Evolutionary conservation across 92 coral and sea anemone species (phyloP), one percentile per base, ranked within the genome.

Genomic region (Parazoanthus darwini): DNA sequence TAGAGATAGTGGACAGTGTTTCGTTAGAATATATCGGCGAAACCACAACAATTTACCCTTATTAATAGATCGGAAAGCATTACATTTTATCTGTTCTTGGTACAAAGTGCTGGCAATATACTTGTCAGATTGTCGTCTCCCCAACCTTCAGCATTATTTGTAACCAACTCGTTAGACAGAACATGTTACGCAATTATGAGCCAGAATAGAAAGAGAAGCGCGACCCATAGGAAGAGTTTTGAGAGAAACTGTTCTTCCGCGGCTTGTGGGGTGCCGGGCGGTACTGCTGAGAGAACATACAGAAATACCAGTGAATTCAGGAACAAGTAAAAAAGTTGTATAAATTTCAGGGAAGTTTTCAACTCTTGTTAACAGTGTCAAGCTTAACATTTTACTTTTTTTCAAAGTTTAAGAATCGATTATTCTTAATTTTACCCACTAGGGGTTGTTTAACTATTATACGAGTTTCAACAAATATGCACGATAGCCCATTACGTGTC

Each of bases 191-290:
- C 99, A 79, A 97, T 97, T 14, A 97, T 86, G 33, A 97, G 98
- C 99, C 99, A 97, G 87, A 97, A 97, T 85, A 97, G 91, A 82
- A 97, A 95, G 56, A 93, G 83, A 65, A 97, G 90, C 25, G 99
- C 99, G 75, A 97, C 99, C 98, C 98, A 94, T 33, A 97, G 92
- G 68, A 97, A 97, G 35, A 97, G 92, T 86, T 95, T 97, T 20
- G 99, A 97, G 13, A 97, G 94, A 81, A 93, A 92, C 89, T 93
- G 98, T 86, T 97, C 99, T 73, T 97, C 97, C 16, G 91, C 96
- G 67, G 94, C 98, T 88, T 94, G 97, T 4, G 98, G 99, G 33
- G 96, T 85, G 14, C 95, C 97, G 7, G 98, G 93, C 15, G 96
- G 93, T 23, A 96, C 94, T 85, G 91, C 16, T 14, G 37, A 46